Percentiles rank a stretch among this genome's conserved stretches.
phyloP scores from a whole-genome alignment of 2,888 invertebrate genomes.

The Cephus spinipes region DNA sequence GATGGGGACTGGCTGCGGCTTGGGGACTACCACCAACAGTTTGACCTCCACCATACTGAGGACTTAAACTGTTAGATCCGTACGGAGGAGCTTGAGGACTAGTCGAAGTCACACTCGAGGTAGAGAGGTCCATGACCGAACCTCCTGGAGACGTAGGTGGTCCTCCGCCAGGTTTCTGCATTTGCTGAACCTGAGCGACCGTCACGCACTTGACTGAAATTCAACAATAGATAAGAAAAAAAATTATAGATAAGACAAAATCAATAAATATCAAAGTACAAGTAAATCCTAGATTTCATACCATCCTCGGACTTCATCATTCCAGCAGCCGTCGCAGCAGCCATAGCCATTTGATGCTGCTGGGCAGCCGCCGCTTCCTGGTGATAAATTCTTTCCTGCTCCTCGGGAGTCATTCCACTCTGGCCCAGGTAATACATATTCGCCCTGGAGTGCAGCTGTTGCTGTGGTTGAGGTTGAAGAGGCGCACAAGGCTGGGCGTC shows the following conservation, averaged over 20 bases:
- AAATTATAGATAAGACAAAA: not conserved
- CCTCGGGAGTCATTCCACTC: slow-evolving; percentile 71
- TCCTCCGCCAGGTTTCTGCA: slow-evolving; percentile 70
- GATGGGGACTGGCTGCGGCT: slow-evolving; percentile 86
- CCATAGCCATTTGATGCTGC: slow-evolving; percentile 71
- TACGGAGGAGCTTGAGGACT: slow-evolving; percentile 84
- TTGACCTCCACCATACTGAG: slow-evolving; percentile 79
- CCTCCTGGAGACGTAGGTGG: slow-evolving; percentile 81
- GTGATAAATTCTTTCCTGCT: slow-evolving; percentile 73
- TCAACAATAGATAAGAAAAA: not conserved
- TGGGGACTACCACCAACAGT: slow-evolving; percentile 84
- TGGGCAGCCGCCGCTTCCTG: slow-evolving; percentile 67
- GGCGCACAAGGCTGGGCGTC: slow-evolving; percentile 67
- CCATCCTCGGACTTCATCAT: slow-evolving; percentile 77
- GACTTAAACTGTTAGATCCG: slow-evolving; percentile 72
- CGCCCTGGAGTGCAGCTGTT: slow-evolving; percentile 68
- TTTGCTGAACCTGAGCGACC: slow-evolving; percentile 75
- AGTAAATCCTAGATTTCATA: slow-evolving; percentile 27
- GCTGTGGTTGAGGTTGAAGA: slow-evolving; percentile 58
- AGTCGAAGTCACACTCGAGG: slow-evolving; percentile 84
- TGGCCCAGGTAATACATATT: slow-evolving; percentile 74
- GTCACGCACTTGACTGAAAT: slow-evolving; percentile 83
- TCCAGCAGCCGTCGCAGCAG: slow-evolving; percentile 69
- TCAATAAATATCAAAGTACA: not conserved
- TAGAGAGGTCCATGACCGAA: slow-evolving; percentile 88